Base-by-base conservation (phyloP, 2,888 invertebrate genomes). In the Beris morrisii region DNA sequence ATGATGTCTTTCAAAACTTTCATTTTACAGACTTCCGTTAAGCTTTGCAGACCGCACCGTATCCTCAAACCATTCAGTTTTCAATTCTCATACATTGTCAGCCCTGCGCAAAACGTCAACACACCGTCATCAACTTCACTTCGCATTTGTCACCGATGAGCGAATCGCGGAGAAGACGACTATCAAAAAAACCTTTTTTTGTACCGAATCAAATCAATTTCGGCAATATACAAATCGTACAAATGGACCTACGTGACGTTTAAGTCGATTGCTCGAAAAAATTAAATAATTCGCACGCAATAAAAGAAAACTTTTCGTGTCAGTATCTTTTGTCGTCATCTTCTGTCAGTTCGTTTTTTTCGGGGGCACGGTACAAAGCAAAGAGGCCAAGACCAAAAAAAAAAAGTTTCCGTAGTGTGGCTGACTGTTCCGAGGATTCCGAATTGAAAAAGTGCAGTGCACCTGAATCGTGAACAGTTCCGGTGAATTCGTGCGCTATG, bases 91-190 rank as follows among this genome's bases (percentile, higher is more conserved):
- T 38, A 5, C 9, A 3, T 38, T 38, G 38, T 9, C 38, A 7
- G 9, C 9, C 9, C 38, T 38, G 38, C 38, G n/a, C 9, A 9
- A 52, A 61, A 61, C 38, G 61, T 61, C 61, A 61, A 61, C 43
- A 4, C 15, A 58, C 15, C 13, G 38, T 38, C 61, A 52, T 11
- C 52, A 38, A 68, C 68, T 66, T 68, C 66, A 66, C 44, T 53
- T 55, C 55, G 69, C 61, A 69, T 69, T 67, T 69, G 69, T 67
- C 69, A 67, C 52, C 61, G 69, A 69, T 69, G 69, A 69, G 61
- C 61, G 56, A 69, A 67, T 69, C 67, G 69, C 52, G 64, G 64
- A 53, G 57, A 59, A 61, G 58, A 56, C 59, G 13, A 28, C 46
- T 50, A 66, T 50, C 44, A 38, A 38, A 38, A 38, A 38, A 32